These are phyloP conservation scores for Semicossyphus pulcher DNA, from an alignment of 2,113 vertebrate genomes.

Conservation along the genomic window DNA sequence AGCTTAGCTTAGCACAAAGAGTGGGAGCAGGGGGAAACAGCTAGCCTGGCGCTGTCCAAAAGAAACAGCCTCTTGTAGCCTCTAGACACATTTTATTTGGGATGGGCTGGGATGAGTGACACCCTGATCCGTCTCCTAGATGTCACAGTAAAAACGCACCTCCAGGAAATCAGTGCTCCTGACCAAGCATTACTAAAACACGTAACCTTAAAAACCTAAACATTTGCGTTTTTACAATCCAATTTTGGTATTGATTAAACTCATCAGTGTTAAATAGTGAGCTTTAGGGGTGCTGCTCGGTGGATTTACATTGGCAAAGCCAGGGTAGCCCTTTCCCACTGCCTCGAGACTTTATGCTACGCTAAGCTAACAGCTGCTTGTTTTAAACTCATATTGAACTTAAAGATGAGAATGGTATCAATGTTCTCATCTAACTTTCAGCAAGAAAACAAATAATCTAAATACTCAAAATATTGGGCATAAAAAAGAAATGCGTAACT, in stretches of 20 bases:
- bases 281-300: background rate
- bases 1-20: slow-evolving; percentile 10
- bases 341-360: slow-evolving; percentile 9
- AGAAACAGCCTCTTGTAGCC: background rate
- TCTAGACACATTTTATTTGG: background rate
- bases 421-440: background rate
- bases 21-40: background rate
- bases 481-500: too few relatives aligned
- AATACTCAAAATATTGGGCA: too few relatives aligned
- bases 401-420: background rate
- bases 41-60: background rate
- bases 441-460: background rate
- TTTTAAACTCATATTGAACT: background rate
- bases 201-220: accelerated
- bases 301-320: background rate
- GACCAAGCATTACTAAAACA: background rate
- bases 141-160: background rate
- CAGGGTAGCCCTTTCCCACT: background rate
- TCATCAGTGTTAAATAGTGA: background rate
- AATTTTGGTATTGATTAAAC: background rate
- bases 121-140: too few relatives aligned
- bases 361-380: background rate
- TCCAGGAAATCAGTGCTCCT: background rate
- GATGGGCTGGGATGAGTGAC: background rate
- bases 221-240: background rate